Base-by-base conservation (phyloP, 1,140 invertebrate species). In the Arion vulgaris region DNA sequence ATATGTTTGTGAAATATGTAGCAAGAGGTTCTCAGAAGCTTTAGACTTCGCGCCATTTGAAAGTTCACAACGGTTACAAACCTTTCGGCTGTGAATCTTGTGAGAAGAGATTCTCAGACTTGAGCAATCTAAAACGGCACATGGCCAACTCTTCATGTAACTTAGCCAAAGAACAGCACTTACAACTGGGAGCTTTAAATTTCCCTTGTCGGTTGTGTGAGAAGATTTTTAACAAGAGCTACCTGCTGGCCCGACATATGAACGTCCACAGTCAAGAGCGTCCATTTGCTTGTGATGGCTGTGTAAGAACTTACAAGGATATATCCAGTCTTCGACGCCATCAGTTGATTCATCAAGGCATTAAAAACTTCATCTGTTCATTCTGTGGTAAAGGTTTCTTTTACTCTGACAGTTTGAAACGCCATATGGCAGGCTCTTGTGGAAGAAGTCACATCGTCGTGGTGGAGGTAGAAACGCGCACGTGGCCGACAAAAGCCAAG, bases 381-480 rank as follows among this genome's bases (percentile, higher is more conserved):
- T 26, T 57, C 2, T 81, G 80, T 39, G 71, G 80, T 9, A 81
- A 73, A n/a, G 80, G 36, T 39, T 81, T 81, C 62, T 81, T 73
- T 28, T 81, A 81, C 36, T 51, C 80, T 28, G 80, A 81, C 71
- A 81, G 80, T 51, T 49, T 81, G 0, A 81, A 81, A 49, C 80
- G 80, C 28, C 80, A 81, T 49, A 23, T 51, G 45, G 13, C 13
- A 32, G 49, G 71, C n/a, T 41, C 1, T 49, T 74, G 41, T 81
- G 80, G 80, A 32, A 81, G 7, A 79, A 41, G 57, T 2, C 66
- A 45, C 26, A n/a, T 41, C 36, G 41, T 9, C 76, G 57, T 53
- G 7, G 38, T 1, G 72, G 53, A 79, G 34, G 34, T 5, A 38
- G 9, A 36, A 1, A n/a, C n/a, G n/a, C n/a, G n/a, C 5, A 7